Conservation (phyloP, 2,888 invertebrate genomes). For the Andrena fulva region DNA sequence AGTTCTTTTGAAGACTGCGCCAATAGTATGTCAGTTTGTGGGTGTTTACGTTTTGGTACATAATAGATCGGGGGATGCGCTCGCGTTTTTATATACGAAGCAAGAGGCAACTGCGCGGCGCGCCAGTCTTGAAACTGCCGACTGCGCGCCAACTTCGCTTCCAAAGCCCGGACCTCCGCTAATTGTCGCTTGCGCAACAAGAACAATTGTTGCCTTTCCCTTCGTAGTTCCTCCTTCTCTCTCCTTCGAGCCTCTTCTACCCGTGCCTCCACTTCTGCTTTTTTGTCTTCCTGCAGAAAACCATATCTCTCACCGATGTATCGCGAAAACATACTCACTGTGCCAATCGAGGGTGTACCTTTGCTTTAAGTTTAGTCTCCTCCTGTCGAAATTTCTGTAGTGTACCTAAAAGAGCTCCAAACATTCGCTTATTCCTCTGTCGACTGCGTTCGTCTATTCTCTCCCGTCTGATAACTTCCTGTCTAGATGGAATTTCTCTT, state of each 20-base stretch:
- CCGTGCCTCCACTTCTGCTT: conserved; percentile 95
- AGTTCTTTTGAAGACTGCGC: conserved; percentile 81
- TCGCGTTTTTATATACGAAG: conserved; percentile 94
- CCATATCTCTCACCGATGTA: not conserved
- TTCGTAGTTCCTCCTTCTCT: conserved; percentile 94
- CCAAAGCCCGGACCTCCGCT: conserved; percentile 94
- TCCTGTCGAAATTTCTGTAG: conserved; percentile 98
- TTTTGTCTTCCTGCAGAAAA: conserved; percentile 90
- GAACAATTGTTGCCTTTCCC: conserved; percentile 94
- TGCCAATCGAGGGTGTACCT: conserved; percentile 85
- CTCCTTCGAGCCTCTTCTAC: conserved; percentile 95
- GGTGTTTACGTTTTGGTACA: conserved; percentile 92
- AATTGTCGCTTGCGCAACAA: conserved; percentile 94
- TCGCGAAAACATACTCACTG: not conserved
- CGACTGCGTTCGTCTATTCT: conserved; percentile 93
- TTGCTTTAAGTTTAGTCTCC: conserved; percentile 94
- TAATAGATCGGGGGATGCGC: conserved; percentile 95
- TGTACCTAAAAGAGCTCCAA: conserved; percentile 97
- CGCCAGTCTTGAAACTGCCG: conserved; percentile 96
- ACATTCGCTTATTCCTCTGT: conserved; percentile 96
- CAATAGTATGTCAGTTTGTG: conserved; percentile 78
- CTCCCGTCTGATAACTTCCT: conserved; percentile 93
- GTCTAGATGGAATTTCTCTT: conserved; percentile 93
- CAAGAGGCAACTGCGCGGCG: conserved; percentile 90
- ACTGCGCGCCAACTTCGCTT: conserved; percentile 95